Base-by-base conservation (phyloP, 92 coral and sea anemone genomes). In the Siderastrea radians region DNA sequence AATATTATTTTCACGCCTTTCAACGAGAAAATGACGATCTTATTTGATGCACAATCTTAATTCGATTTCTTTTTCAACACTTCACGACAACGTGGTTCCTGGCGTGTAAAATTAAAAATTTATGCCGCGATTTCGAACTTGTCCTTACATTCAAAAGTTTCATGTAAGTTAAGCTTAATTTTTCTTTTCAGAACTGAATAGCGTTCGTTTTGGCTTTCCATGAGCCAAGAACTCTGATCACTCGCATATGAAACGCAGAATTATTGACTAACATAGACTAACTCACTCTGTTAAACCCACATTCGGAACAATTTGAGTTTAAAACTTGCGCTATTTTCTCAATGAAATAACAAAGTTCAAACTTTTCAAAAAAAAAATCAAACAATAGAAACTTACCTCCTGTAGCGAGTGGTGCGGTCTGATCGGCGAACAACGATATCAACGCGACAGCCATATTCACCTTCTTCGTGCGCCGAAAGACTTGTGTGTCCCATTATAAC, bases 51-150 rank as follows among this genome's bases (percentile, higher is more conserved):
- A 68, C 84, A 85, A 66, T 85, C 89, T 85, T 85, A 85, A 85
- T 91, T 87, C 91, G 87, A 91, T 91, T 91, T 84, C 38, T 64
- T 48, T 65, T 55, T 16, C 65, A 85, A 76, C 89, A 59, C 83
- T 76, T 85, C 75, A 85, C 73, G 66, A 85, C 87, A 84, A 90
- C 91, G 79, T 83, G 73, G 76, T 65, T 85, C 74, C 85, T 45
- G 52, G 77, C 78, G 78, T 78, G 88, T 87, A 87, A 86, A 91
- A 87, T 83, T 87, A 83, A 87, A 83, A 73, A 87, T 87, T 91
- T 81, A 78, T 77, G 50, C 59, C 86, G 73, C 67, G 10, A 57
- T 74, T 80, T 81, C 78, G 84, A 64, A 74, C 58, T 62, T 49
- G 64, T 80, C 49, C 69, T 74, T 82, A 77, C 91, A 68, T 68